Evolutionary conservation across 2,888 invertebrate genomes (phyloP).

Genomic region (Tinea trinotella): DNA sequence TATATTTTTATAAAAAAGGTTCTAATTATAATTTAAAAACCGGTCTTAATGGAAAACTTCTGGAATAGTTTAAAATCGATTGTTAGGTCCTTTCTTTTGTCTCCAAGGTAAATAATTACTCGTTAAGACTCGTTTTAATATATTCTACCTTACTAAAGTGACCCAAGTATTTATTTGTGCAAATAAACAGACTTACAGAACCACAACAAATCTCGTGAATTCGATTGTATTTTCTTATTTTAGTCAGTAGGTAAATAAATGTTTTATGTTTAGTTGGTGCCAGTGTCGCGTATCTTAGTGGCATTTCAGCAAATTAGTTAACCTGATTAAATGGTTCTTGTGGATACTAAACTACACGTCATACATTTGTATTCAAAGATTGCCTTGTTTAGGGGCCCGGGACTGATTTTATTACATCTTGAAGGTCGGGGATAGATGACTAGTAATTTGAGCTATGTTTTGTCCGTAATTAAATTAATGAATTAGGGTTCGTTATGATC

Average conservation of each 20-base stretch:
- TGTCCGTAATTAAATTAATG: not conserved
- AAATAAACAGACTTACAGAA: too few relatives aligned
- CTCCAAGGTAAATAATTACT: too few relatives aligned
- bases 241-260: not conserved
- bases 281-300: slow-evolving; percentile 8
- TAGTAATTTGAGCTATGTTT: slow-evolving; percentile 7
- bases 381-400: slow-evolving; percentile 5
- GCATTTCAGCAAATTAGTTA: slow-evolving; percentile 5
- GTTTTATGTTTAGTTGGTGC: slow-evolving; percentile 1
- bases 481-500: slow-evolving; percentile 1
- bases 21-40: too few relatives aligned
- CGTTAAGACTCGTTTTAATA: too few relatives aligned
- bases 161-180: too few relatives aligned
- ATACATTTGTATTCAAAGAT: slow-evolving; percentile 13
- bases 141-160: too few relatives aligned
- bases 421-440: slow-evolving; percentile 11
- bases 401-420: slow-evolving; percentile 14
- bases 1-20: too few relatives aligned
- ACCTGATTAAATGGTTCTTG: slow-evolving; percentile 14
- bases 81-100: too few relatives aligned
- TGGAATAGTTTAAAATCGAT: too few relatives aligned
- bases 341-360: slow-evolving; percentile 1
- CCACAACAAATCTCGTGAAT: too few relatives aligned
- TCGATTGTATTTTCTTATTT: too few relatives aligned
- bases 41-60: too few relatives aligned